Evolutionary conservation across 2,113 vertebrate genomes (phyloP).

Genomic region (Pipra filicauda): DNA sequence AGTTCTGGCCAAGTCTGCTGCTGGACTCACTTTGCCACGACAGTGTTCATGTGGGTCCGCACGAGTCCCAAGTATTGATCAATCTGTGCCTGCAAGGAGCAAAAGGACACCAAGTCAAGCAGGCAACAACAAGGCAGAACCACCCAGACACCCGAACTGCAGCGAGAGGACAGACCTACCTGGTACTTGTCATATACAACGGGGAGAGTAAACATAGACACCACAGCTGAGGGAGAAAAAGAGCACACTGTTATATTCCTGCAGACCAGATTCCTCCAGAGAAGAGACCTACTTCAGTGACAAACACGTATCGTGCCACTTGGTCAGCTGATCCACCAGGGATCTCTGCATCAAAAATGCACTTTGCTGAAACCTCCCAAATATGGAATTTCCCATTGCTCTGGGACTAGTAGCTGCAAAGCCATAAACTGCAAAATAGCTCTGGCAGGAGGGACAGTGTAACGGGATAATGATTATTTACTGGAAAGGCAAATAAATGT

Average conservation of each 20-base stretch:
- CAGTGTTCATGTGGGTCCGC: conserved; percentile 93
- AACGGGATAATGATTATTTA: neutral
- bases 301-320: neutral
- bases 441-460: neutral
- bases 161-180: conserved; percentile 71
- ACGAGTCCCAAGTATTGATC: conserved; percentile 97
- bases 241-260: conserved; percentile 52
- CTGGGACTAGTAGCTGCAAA: neutral
- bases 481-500: neutral
- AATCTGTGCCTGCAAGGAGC: conserved; percentile 88
- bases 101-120: neutral
- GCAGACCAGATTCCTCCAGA: neutral
- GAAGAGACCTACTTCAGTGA: conserved; percentile 17
- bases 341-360: conserved; percentile 8
- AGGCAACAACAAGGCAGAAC: neutral
- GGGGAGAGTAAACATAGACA: conserved; percentile 97
- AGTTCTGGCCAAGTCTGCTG: neutral
- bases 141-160: neutral
- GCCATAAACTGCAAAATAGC: neutral
- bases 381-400: neutral
- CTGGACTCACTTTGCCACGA: conserved; percentile 94
- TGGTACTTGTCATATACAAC: conserved; percentile 98
- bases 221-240: conserved; percentile 82
- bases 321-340: conserved; percentile 18
- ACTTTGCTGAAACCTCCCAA: neutral